phyloP scores from a whole-genome alignment of 64 coral and sea anemone genomes.

The Montipora efflorescens region DNA sequence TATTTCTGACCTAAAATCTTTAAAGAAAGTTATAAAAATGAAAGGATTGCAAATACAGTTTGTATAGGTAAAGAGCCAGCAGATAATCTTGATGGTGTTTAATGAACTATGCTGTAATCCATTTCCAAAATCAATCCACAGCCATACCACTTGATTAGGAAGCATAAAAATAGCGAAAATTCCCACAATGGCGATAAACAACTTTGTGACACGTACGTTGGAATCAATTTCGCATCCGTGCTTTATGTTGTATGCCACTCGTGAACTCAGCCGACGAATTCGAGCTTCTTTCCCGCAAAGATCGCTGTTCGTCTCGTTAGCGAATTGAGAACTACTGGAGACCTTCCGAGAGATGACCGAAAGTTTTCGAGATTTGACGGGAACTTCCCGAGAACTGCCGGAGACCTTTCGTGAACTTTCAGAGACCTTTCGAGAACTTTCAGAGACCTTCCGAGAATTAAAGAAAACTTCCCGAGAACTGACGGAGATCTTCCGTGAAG shows the following conservation, averaged over 20 bases:
- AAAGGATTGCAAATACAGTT: conserved; percentile 74
- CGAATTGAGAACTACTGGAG: neutral
- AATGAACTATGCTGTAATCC: conserved; percentile 15
- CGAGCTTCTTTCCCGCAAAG: neutral
- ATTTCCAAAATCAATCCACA: conserved; percentile 76
- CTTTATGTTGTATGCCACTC: neutral
- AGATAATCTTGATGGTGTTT: conserved; percentile 63
- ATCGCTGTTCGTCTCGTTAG: neutral
- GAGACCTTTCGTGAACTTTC: neutral
- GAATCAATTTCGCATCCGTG: conserved; percentile 41
- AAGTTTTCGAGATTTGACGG: neutral
- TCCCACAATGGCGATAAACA: conserved; percentile 70
- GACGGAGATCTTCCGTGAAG: neutral
- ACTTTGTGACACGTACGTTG: conserved; percentile 67
- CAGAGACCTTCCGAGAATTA: neutral
- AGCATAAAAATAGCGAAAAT: conserved; percentile 83
- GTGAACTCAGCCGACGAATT: conserved; percentile 26
- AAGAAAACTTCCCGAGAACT: neutral
- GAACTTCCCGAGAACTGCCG: neutral
- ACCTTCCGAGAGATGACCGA: neutral
- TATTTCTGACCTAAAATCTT: conserved; percentile 60
- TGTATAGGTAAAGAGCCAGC: conserved; percentile 82
- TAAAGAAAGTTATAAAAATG: conserved; percentile 60
- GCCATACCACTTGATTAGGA: conserved; percentile 75
- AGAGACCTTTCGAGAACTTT: neutral